phyloP scores from a whole-genome alignment of 1,140 invertebrate genomes.

The Anoplophora glabripennis region DNA sequence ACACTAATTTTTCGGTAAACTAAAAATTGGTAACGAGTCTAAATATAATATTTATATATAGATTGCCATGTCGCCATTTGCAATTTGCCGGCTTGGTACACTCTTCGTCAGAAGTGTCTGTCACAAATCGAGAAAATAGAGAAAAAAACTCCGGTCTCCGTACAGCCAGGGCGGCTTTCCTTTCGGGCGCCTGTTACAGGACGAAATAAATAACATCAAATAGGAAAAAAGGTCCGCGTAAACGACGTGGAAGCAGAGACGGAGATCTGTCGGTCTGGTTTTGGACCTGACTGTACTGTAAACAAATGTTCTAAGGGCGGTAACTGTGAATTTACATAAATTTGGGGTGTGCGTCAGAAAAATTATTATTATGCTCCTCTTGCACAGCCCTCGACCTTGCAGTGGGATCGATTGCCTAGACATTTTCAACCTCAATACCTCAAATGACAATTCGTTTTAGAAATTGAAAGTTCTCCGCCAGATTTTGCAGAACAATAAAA shows the following conservation, averaged over 20 bases:
- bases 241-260: neutral
- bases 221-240: constrained; percentile 15
- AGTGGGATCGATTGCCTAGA: no score
- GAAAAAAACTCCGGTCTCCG: constrained; percentile 10
- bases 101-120: constrained; percentile 25
- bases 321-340: constrained; percentile 29
- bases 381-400: no score
- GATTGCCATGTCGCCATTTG: constrained; percentile 41
- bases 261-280: constrained; percentile 12
- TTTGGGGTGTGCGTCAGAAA: constrained; percentile 22
- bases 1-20: constrained; percentile 29
- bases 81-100: constrained; percentile 43
- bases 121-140: constrained; percentile 25
- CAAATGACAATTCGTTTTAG: no score
- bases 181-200: neutral
- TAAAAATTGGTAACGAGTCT: constrained; percentile 39
- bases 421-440: no score
- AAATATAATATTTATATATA: constrained; percentile 46
- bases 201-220: constrained; percentile 21
- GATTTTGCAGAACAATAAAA: no score
- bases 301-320: constrained; percentile 29
- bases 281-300: constrained; percentile 27
- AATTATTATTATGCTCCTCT: neutral
- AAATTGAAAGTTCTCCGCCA: no score
- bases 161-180: no score